Percentiles rank a stretch among this genome's conserved stretches.
Evolutionary conservation across 1,140 invertebrate species (phyloP).

Genomic region (Acromyrmex charruanus): DNA sequence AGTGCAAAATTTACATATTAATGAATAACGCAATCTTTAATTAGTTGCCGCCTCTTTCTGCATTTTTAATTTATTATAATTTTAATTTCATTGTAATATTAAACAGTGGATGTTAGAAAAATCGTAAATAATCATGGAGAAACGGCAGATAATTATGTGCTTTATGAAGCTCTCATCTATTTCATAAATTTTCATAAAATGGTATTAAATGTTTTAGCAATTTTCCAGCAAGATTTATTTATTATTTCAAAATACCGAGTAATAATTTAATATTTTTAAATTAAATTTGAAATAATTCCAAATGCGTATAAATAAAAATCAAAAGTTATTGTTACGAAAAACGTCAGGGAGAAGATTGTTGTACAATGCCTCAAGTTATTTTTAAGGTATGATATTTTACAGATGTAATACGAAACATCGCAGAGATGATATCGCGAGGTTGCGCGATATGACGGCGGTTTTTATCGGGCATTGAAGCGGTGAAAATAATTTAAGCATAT

Average conservation of each 20-base stretch:
- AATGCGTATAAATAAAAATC: not conserved
- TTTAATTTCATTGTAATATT: slow-evolving; percentile 61
- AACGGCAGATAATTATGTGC: not conserved
- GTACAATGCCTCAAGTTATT: not conserved
- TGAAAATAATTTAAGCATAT: slow-evolving; percentile 68
- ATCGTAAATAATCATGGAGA: slow-evolving; percentile 19
- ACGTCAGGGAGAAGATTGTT: not conserved
- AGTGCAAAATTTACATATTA: slow-evolving; percentile 60
- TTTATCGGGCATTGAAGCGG: not conserved
- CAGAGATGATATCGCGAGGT: not conserved
- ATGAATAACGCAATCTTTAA: slow-evolving; percentile 61
- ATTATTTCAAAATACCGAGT: not conserved
- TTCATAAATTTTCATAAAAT: not conserved
- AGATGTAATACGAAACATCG: not conserved
- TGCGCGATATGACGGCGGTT: slow-evolving; percentile 8
- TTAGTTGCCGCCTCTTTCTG: slow-evolving; percentile 48
- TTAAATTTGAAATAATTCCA: not conserved
- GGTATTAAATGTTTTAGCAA: not conserved
- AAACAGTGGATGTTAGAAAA: slow-evolving; percentile 12
- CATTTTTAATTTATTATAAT: slow-evolving; percentile 60
- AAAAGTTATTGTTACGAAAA: not conserved
- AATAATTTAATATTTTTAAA: not conserved
- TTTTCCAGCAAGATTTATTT: not conserved
- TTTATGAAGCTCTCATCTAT: not conserved
- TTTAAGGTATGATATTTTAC: not conserved